A percentile compares a stretch with the other conserved stretches of the same genome.
These are phyloP conservation scores for Idaea dimidiata DNA, from an alignment of 2,888 invertebrate species.

Conservation along the genomic window DNA sequence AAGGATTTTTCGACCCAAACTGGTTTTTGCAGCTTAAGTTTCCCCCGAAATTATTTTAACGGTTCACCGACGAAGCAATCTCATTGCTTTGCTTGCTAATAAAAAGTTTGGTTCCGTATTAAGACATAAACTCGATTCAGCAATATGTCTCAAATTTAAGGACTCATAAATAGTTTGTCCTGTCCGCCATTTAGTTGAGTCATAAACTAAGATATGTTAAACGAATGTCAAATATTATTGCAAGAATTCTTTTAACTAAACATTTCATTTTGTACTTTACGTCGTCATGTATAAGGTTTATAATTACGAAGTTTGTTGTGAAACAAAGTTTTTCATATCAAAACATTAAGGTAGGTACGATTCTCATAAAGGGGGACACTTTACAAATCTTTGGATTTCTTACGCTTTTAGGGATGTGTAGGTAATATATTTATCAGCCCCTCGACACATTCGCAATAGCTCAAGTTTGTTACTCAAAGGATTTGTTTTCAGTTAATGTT, in stretches of 20 bases:
- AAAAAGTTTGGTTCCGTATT: slow-evolving; percentile 26
- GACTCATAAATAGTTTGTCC: slow-evolving; percentile 61
- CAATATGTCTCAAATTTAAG: slow-evolving; percentile 55
- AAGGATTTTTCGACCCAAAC: slow-evolving; percentile 16
- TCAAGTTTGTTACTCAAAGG: slow-evolving; percentile 62
- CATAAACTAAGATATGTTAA: slow-evolving; percentile 72
- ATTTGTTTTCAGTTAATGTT: slow-evolving; percentile 59
- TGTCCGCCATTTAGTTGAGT: slow-evolving; percentile 53
- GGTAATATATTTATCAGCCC: slow-evolving; percentile 78
- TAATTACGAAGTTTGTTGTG: slow-evolving; percentile 26
- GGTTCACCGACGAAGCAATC: slow-evolving; percentile 20
- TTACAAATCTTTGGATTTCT: slow-evolving; percentile 79
- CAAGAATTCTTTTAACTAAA: slow-evolving; percentile 51
- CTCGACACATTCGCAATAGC: slow-evolving; percentile 73
- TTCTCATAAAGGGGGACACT: slow-evolving; percentile 77
- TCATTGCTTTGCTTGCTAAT: slow-evolving; percentile 30
- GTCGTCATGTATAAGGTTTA: slow-evolving; percentile 31
- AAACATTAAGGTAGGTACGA: slow-evolving; percentile 68
- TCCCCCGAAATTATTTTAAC: slow-evolving; percentile 5
- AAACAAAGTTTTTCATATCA: slow-evolving; percentile 74
- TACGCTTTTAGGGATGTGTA: slow-evolving; percentile 69
- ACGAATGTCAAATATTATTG: slow-evolving; percentile 62
- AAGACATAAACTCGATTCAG: slow-evolving; percentile 33
- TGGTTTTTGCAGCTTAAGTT: background rate
- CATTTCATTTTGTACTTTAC: slow-evolving; percentile 35